A percentile compares a stretch with the other conserved stretches of the same genome.
Conservation (phyloP, 2,888 invertebrate species). For the Eilema depressum region DNA sequence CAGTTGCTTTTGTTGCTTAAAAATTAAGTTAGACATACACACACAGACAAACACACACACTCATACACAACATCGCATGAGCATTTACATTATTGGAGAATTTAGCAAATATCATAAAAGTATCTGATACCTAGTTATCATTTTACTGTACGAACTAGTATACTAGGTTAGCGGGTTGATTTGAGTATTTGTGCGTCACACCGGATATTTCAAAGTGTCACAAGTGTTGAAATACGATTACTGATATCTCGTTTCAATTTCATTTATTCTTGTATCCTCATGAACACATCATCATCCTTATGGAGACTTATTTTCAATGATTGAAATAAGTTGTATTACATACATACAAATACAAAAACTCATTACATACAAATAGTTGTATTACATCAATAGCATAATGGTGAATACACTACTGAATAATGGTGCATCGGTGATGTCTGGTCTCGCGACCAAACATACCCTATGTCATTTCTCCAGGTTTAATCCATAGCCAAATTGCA, state of each 20-base stretch:
- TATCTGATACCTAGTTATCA: constrained; percentile 25
- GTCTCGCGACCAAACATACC: too few relatives aligned
- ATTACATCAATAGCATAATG: too few relatives aligned
- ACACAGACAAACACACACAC: constrained; percentile 26
- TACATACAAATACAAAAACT: too few relatives aligned
- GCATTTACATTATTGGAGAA: constrained; percentile 17
- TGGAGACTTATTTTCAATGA: too few relatives aligned
- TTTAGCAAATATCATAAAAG: constrained; percentile 32
- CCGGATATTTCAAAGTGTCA: constrained; percentile 40
- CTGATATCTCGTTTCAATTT: constrained; percentile 22
- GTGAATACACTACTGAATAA: too few relatives aligned
- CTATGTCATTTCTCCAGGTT: too few relatives aligned
- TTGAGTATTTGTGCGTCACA: constrained; percentile 33
- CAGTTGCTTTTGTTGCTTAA: too few relatives aligned
- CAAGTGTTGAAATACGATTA: constrained; percentile 42
- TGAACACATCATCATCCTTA: too few relatives aligned
- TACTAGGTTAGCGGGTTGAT: constrained; percentile 26
- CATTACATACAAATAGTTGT: too few relatives aligned
- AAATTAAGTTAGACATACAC: constrained; percentile 16
- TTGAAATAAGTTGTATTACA: too few relatives aligned
- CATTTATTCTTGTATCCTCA: background rate
- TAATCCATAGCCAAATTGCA: too few relatives aligned
- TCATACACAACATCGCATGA: constrained; percentile 29
- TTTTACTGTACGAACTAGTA: constrained; percentile 31
- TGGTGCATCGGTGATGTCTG: too few relatives aligned